These are phyloP conservation scores for Urophycis tenuis DNA, from an alignment of 2,797 vertebrate species.

Conservation along the genomic window DNA sequence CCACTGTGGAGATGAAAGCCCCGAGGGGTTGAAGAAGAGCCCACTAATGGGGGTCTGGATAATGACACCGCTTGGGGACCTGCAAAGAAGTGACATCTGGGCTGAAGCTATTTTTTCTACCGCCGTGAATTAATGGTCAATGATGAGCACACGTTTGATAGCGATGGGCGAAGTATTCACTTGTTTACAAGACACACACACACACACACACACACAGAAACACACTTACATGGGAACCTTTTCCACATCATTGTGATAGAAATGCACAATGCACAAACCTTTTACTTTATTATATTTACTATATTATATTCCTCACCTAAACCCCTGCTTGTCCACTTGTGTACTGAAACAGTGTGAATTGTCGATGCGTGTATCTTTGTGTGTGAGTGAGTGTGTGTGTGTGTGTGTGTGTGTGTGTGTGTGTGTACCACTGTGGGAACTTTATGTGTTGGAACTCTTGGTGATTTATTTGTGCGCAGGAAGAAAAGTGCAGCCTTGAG, in stretches of 20 bases:
- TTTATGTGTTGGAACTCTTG: slow-evolving; percentile 27
- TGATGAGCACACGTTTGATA: slow-evolving; percentile 40
- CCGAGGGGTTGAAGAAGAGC: too few species aligned
- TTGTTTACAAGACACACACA: slow-evolving; percentile 10
- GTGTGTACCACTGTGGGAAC: slow-evolving; percentile 30
- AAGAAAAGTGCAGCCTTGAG: slow-evolving; percentile 55
- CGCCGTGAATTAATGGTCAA: slow-evolving; percentile 32
- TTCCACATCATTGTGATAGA: too few species aligned
- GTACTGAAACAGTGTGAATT: not conserved
- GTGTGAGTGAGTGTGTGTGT: slow-evolving; percentile 8
- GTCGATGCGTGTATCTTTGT: not conserved
- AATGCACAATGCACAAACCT: too few species aligned
- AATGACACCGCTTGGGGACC: too few species aligned
- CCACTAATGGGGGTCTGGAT: too few species aligned
- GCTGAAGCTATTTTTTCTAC: slow-evolving; percentile 41
- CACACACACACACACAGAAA: too few species aligned
- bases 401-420: slow-evolving; percentile 19
- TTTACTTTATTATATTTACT: too few species aligned
- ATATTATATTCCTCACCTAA: not conserved
- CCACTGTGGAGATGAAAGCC: too few species aligned
- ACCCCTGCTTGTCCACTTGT: not conserved
- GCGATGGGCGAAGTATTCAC: slow-evolving; percentile 38
- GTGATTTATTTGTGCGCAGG: slow-evolving; percentile 48
- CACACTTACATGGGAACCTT: not conserved
- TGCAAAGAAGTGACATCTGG: not conserved